phyloP scores from a whole-genome alignment of 2,113 vertebrate species.

The Limnothrissa miodon region DNA sequence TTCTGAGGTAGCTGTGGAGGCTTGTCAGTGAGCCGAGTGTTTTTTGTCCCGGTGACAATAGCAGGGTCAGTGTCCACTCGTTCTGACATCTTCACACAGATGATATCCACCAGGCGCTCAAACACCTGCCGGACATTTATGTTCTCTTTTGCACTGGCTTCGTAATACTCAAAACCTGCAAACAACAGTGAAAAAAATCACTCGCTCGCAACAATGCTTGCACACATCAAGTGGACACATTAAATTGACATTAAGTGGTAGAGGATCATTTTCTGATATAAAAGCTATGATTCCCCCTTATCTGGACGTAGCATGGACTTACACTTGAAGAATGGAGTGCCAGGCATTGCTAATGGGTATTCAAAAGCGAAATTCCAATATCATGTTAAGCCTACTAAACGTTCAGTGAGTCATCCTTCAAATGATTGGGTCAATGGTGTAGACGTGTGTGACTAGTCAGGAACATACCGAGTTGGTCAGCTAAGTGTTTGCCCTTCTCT shows the following conservation, averaged over 20 bases:
- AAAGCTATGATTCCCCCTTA: too few species aligned
- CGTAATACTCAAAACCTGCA: constrained; percentile 94
- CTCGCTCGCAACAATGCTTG: not conserved
- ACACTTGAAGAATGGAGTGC: too few species aligned
- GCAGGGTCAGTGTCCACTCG: constrained; percentile 84
- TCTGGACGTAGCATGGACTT: too few species aligned
- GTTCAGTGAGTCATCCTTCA: not conserved
- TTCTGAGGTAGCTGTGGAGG: constrained; percentile 85
- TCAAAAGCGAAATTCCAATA: too few species aligned
- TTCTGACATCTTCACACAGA: constrained; percentile 98
- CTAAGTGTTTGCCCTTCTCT: constrained; percentile 90
- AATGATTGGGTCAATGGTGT: not conserved
- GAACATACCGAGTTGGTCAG: constrained; percentile 87
- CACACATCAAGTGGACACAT: not conserved
- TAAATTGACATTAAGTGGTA: not conserved
- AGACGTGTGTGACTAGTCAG: not conserved
- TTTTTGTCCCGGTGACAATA: constrained; percentile 75
- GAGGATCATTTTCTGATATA: not conserved
- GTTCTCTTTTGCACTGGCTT: constrained; percentile 97
- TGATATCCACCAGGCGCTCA: constrained; percentile 93
- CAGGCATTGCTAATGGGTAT: too few species aligned
- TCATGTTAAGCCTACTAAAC: not conserved
- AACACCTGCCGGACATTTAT: constrained; percentile 96
- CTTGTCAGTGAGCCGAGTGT: constrained; percentile 85
- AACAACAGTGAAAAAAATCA: constrained; percentile 26